Evolutionary conservation across 2,888 invertebrate species (phyloP).

Genomic region (Fragum sueziense): DNA sequence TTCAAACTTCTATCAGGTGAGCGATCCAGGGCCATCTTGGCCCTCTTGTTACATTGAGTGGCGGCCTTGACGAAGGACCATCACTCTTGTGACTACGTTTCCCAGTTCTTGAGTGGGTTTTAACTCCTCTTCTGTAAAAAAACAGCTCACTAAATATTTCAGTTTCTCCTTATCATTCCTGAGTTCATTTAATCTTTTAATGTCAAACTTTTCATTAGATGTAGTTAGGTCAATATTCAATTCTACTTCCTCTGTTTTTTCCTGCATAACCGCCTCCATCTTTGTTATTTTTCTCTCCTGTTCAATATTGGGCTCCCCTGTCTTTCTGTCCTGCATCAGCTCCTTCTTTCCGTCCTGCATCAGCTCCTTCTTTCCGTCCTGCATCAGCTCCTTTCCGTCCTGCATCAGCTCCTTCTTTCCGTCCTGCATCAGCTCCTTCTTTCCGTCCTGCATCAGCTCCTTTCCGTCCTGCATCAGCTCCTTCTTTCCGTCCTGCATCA

Average conservation of each 20-base stretch:
- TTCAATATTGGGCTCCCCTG: too few species aligned
- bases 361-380: too few species aligned
- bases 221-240: background rate
- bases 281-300: conserved; percentile 17
- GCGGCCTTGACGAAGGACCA: conserved; percentile 12
- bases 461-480: too few species aligned
- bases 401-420: too few species aligned
- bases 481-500: too few species aligned
- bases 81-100: conserved; percentile 13
- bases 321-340: too few species aligned
- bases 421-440: too few species aligned
- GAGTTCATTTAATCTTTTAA: background rate
- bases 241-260: conserved; percentile 10
- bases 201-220: background rate
- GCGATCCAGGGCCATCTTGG: too few species aligned
- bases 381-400: too few species aligned
- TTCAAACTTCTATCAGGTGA: too few species aligned
- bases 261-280: conserved; percentile 18
- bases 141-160: conserved; percentile 19
- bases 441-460: too few species aligned
- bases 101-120: conserved; percentile 28
- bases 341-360: too few species aligned
- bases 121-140: conserved; percentile 32
- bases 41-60: conserved; percentile 1
- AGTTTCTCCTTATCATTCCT: conserved; percentile 23